Base-by-base conservation (phyloP, 2,113 vertebrate genomes). In the Cyanistes caeruleus region DNA sequence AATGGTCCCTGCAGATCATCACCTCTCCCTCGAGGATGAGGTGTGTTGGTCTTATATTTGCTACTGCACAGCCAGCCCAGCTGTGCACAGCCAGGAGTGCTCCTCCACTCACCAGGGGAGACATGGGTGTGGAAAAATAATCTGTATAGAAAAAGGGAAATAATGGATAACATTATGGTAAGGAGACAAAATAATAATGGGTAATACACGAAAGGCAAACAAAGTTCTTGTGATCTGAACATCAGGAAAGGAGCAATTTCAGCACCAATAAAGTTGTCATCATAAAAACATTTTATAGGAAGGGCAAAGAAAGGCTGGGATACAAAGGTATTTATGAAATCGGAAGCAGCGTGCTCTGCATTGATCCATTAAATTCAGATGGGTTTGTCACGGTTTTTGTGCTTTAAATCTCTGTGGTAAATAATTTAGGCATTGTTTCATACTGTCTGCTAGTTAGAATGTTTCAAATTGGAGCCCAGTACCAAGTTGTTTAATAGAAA, bases 161-260 rank as follows among this genome's bases (percentile, higher is more conserved):
- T 67, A 86, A 80, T 31, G 33, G 52, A 46, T 63, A 77, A 44
- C 49, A 65, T 90, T 86, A 80, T 39, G 15, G 31, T 52, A 60
- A 59, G 15, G 43, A 44, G 56, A 68, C 70, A 89, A 84, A 94
- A 73, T 31, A 76, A 52, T 28, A 41, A 37, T 37, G 79, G 48
- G 16, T 74, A 78, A 80, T 78, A 63, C 33, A 72, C 3, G 3
- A 70, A 80, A 89, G 44, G 39, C 35, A 83, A 89, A 89, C 52
- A 78, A 87, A 63, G 64, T 86, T 96, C 49, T 63, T 92, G 62
- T 59, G 73, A 84, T 92, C 64, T 90, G 86, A 63, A 89, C 92
- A 53, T 70, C 48, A 67, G 48, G 56, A 92, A 70, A 87, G 76
- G 80, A 90, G 72, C 73, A 86, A 87, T 92, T 95, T 72, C 52